Evolutionary conservation across 1,140 invertebrate species (phyloP), one percentile per base, ranked within the genome.

Genomic region (Drosophila subobscura): DNA sequence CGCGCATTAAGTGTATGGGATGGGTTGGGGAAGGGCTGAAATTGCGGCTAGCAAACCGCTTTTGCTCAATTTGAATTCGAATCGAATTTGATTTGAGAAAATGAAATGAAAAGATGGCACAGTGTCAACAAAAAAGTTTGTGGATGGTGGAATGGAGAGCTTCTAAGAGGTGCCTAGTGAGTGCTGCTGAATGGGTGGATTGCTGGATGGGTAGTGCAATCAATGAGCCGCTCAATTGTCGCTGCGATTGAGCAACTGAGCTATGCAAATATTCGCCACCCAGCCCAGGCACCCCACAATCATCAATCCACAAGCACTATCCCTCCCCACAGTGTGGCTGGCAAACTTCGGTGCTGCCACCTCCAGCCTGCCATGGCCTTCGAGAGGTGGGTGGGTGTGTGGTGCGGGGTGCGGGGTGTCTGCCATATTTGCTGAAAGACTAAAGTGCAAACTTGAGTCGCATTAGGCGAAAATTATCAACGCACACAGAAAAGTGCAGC

Each of bases 391-490:
- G 1, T 6, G 5, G 33, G 33, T 0, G 29, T 7, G 3, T 46
- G 3, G 14, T 1, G 7, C 10, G 40, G 52, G 3, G 14, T 1
- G 7, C 10, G 40, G 52, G 42, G 22, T 12, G 29, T 29, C 67
- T 81, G 77, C 51, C 72, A 86, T 85, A 85, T 85, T 85, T 86
- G 77, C 68, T 71, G 53, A 77, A 86, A 80, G 72, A 86, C 81
- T 80, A 74, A 58, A 85, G 77, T 85, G 80, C 81, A 85, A 85
- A 85, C 80, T 85, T 80, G 59, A 85, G 80, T 85, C 72, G 81
- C 80, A 85, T 85, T 85, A 85, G 84, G 80, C 65, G 65, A 58
- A 85, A 85, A 85, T 85, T 80, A 85, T 84, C 80, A 80, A 73
- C 64, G 80, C 72, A 73, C 70, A 65, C 59, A 46, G 52, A 52